These are phyloP conservation scores for Oncopodura yosiiana DNA, from an alignment of 1,140 invertebrate genomes.

Conservation along the genomic window DNA sequence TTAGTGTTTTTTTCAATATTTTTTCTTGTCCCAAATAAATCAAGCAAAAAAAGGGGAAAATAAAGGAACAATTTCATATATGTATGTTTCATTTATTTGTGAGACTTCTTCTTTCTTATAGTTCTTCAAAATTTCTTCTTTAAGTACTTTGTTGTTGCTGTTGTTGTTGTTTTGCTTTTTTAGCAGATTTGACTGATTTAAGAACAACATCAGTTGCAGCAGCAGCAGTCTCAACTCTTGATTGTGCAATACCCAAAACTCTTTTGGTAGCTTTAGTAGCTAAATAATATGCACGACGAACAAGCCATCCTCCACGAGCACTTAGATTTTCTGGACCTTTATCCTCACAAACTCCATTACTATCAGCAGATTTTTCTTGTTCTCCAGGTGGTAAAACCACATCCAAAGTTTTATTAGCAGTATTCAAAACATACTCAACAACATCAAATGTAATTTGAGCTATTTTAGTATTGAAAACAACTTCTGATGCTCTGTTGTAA, in stretches of 20 bases:
- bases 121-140: too few species aligned
- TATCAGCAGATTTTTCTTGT: slow-evolving; percentile 1
- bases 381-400: slow-evolving; percentile 15
- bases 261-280: neutral
- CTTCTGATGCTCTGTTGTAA: slow-evolving; percentile 13
- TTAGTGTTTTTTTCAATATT: too few species aligned
- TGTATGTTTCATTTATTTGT: too few species aligned
- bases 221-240: slow-evolving; percentile 12
- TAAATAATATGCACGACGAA: slow-evolving; percentile 1
- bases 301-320: slow-evolving; percentile 8
- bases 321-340: neutral
- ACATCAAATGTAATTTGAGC: slow-evolving; percentile 20
- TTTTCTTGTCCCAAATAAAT: too few species aligned
- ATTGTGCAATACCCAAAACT: slow-evolving; percentile 20
- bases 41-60: too few species aligned
- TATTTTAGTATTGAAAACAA: slow-evolving; percentile 8
- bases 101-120: too few species aligned
- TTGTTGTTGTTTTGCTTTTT: too few species aligned
- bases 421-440: slow-evolving; percentile 13
- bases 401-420: slow-evolving; percentile 10
- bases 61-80: too few species aligned
- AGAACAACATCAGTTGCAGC: slow-evolving; percentile 18
- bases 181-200: slow-evolving; percentile 19
- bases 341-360: slow-evolving; percentile 9
- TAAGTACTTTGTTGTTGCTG: too few species aligned